Conservation (phyloP, 2,113 vertebrate genomes). For the Centropus bengalensis region DNA sequence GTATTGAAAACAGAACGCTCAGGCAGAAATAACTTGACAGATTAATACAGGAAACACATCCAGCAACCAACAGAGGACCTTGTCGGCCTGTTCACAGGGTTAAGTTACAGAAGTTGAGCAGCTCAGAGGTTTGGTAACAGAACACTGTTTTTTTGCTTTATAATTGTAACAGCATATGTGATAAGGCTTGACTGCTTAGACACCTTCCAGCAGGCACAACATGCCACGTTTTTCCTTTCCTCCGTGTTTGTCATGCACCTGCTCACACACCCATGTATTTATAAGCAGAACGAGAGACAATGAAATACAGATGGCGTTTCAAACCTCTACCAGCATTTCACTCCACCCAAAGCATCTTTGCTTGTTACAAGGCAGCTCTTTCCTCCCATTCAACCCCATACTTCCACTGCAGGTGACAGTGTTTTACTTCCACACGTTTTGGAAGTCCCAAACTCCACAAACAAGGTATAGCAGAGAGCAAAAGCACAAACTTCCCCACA, state of each 20-base stretch:
- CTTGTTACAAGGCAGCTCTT: neutral
- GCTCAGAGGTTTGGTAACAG: neutral
- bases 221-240: neutral
- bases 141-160: neutral
- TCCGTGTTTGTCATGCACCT: neutral
- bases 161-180: neutral
- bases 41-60: neutral
- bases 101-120: accelerated
- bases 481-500: neutral
- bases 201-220: neutral
- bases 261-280: neutral
- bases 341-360: neutral
- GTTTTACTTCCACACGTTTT: neutral
- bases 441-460: neutral
- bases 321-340: neutral
- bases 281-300: neutral
- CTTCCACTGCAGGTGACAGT: neutral
- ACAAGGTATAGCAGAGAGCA: neutral
- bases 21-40: neutral
- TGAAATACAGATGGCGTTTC: neutral
- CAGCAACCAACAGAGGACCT: neutral
- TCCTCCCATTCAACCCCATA: neutral
- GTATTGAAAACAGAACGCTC: neutral
- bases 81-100: neutral
- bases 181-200: neutral